phyloP scores from a whole-genome alignment of 2,113 vertebrate species.

The Oncorhynchus nerka region DNA sequence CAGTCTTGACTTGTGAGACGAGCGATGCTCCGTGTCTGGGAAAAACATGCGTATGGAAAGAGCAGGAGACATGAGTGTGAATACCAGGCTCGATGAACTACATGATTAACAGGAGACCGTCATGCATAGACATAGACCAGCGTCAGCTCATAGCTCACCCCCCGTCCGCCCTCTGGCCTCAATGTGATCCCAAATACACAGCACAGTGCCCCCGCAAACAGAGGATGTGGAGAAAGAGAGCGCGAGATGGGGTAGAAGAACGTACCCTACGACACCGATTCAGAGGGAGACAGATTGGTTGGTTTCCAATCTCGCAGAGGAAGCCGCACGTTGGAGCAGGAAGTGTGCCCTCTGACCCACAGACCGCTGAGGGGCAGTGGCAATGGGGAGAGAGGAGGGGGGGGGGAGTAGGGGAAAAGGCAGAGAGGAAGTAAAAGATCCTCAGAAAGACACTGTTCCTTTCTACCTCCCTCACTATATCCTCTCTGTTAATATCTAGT shows the following conservation, averaged over 20 bases:
- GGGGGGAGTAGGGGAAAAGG: background rate
- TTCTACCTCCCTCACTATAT: background rate
- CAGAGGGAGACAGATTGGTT: too few species aligned
- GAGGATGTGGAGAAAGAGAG: too few species aligned
- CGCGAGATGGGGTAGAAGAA: background rate
- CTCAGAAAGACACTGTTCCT: background rate
- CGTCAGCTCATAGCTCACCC: too few species aligned
- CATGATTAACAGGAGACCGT: too few species aligned
- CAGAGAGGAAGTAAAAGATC: background rate
- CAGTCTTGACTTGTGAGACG: too few species aligned
- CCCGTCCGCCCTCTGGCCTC: background rate
- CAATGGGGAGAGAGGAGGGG: background rate
- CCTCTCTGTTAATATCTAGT: too few species aligned
- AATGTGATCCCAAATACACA: background rate
- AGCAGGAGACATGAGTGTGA: too few species aligned
- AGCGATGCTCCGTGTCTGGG: too few species aligned
- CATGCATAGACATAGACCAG: too few species aligned
- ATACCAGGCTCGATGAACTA: too few species aligned
- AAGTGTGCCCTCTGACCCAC: background rate
- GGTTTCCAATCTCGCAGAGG: background rate
- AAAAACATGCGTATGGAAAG: too few species aligned
- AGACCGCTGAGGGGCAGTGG: background rate
- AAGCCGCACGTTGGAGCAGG: background rate
- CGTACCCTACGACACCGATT: too few species aligned
- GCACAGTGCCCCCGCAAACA: background rate